Conservation (phyloP, 2,797 vertebrate species). For the Aplochiton taeniatus region DNA sequence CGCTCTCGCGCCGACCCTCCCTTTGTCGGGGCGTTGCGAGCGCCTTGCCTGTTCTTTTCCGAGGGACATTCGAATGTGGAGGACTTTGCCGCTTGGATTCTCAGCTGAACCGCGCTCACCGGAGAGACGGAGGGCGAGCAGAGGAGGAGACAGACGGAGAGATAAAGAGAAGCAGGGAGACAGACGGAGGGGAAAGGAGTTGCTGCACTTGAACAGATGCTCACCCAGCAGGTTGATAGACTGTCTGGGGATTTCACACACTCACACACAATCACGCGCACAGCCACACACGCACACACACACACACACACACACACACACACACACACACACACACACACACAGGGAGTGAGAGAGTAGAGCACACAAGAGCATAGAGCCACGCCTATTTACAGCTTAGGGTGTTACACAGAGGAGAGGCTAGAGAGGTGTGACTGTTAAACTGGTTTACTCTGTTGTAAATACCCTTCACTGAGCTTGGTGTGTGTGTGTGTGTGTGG, state of each 20-base stretch:
- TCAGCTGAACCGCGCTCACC: too few species aligned
- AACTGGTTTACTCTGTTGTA: too few species aligned
- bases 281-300: neutral
- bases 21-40: too few species aligned
- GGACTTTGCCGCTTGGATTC: neutral
- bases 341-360: constrained; percentile 1
- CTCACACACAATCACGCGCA: constrained; percentile 1
- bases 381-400: too few species aligned
- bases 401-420: too few species aligned
- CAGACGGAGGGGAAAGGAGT: neutral
- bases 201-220: constrained; percentile 29
- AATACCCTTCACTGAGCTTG: too few species aligned
- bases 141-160: neutral
- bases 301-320: constrained; percentile 2
- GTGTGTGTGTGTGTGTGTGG: constrained; percentile 8
- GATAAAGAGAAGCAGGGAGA: neutral
- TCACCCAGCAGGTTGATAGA: constrained; percentile 33
- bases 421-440: too few species aligned
- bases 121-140: neutral
- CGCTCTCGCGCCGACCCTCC: too few species aligned
- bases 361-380: too few species aligned
- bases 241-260: constrained; percentile 5
- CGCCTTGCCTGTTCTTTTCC: too few species aligned
- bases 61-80: neutral
- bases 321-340: constrained; percentile 22